Evolutionary conservation across 2,797 vertebrate species (phyloP).

Genomic region (Poecile montanus): DNA sequence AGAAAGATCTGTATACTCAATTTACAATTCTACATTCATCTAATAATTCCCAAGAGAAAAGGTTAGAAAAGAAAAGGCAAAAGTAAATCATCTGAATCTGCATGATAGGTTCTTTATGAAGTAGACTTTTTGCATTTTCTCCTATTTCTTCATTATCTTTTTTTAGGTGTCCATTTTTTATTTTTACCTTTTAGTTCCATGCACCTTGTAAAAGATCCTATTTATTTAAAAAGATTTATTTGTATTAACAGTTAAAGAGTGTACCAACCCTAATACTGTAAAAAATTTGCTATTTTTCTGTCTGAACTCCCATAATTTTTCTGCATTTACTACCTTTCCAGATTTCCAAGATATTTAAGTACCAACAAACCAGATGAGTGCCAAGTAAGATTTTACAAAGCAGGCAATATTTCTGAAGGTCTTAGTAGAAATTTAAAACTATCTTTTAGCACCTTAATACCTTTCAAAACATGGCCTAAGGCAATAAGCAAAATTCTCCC

Average conservation of each 20-base stretch:
- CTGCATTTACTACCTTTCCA: not conserved
- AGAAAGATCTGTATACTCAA: not conserved
- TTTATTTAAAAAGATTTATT: not conserved
- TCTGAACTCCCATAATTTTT: not conserved
- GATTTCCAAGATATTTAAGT: not conserved
- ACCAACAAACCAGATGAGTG: not conserved
- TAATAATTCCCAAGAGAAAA: slow-evolving; percentile 4
- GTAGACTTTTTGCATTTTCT: not conserved
- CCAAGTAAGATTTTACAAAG: not conserved
- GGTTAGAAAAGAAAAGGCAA: not conserved
- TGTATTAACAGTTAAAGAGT: not conserved
- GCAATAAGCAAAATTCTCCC: not conserved
- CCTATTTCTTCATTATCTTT: not conserved
- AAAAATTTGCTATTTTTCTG: not conserved
- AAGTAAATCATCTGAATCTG: not conserved
- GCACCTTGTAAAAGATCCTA: not conserved
- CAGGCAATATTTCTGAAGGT: not conserved
- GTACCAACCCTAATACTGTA: not conserved
- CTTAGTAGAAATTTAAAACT: not conserved
- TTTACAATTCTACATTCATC: not conserved
- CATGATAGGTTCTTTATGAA: not conserved
- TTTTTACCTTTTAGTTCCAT: not conserved
- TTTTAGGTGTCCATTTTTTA: not conserved
- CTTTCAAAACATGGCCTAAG: not conserved
- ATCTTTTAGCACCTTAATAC: not conserved